These are phyloP conservation scores for Daboia siamensis DNA, from an alignment of 2,113 vertebrate species.

Conservation along the genomic window DNA sequence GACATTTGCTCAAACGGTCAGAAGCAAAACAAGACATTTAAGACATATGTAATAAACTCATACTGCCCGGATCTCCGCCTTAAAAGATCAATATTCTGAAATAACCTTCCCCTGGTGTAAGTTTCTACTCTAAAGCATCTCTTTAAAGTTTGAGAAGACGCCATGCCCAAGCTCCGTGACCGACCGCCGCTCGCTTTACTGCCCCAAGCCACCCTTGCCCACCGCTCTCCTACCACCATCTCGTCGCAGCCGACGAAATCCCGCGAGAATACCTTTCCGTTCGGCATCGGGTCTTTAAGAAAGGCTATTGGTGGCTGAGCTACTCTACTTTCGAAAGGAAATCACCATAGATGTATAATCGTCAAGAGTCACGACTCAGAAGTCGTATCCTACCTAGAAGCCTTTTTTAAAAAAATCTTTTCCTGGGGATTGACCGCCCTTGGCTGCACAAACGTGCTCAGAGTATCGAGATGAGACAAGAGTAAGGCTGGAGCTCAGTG, in stretches of 20 bases:
- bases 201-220: neutral
- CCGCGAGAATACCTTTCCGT: fast-evolving
- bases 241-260: neutral
- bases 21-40: neutral
- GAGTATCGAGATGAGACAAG: neutral
- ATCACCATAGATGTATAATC: neutral
- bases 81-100: neutral
- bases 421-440: neutral
- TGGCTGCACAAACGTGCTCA: neutral
- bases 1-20: neutral
- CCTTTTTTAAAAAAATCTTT: neutral
- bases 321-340: neutral
- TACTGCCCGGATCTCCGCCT: neutral
- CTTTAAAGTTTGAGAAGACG: neutral
- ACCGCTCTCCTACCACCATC: neutral
- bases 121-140: neutral
- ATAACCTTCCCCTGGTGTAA: neutral
- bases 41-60: neutral
- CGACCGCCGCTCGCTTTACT: neutral
- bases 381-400: too few species aligned
- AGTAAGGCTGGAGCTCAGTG: neutral
- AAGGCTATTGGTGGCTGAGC: too few species aligned
- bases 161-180: neutral
- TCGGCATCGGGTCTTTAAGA: fast-evolving
- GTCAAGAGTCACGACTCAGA: neutral